Base-by-base conservation (phyloP, 2,888 invertebrate genomes). In the Ypsolopha sequella region DNA sequence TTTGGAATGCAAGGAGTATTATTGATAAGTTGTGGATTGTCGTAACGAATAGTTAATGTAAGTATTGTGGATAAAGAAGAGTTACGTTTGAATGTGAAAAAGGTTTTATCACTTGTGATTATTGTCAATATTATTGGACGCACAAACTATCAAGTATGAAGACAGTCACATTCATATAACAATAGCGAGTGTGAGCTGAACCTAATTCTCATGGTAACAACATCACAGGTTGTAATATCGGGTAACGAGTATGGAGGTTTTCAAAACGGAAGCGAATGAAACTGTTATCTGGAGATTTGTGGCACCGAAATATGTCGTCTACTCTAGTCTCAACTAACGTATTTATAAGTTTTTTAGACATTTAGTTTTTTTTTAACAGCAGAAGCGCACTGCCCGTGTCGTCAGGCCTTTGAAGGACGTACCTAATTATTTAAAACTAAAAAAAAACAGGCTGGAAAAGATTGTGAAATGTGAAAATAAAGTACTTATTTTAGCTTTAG, bases 401-500 rank as follows among this genome's bases (percentile, higher is more conserved):
- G 71, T 70, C 61, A 57, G 60, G 70, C 68, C 74, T 74, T 63
- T 62, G 57, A 14, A 10, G 33, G 33, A 41, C 39, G 38, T 49
- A 49, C 36, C 35, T 48, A 36, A 36, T 9, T 50, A 14, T 45
- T 34, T 43, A 35, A 41, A 39, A 7, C 33, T 10, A 33, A 45
- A 43, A 11, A 13, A 14, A 36, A 46, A 46, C 46, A 46, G 3
- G 63, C 62, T 61, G 63, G 55, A 56, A 54, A 46, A 44, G 50
- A 49, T 52, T 58, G 54, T 54, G 54, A 54, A 58, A 56, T n/a
- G 24, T 46, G 46, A 38, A 10, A 50, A 51, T 36, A 52, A 58
- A 70, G 82, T 82, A 84, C 81, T 84, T 84, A 84, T 81, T 71
- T 68, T 76, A 76, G 71, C 59, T 66, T 68, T 73, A 76, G 63